Base-by-base conservation (phyloP, 2,113 vertebrate species). In the Lepus americanus region DNA sequence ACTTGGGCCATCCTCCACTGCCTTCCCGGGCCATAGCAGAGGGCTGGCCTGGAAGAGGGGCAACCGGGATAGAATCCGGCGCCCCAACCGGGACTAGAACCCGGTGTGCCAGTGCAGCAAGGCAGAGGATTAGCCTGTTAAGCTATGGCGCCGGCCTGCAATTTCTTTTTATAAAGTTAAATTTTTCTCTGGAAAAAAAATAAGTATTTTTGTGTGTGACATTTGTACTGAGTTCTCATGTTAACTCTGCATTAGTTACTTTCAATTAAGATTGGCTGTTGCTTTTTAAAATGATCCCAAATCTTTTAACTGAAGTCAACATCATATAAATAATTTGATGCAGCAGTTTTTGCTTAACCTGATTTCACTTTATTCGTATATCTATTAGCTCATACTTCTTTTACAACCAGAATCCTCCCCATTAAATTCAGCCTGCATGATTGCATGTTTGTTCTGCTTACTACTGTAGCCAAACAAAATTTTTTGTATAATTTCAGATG, bases 241-340 rank as follows among this genome's bases (percentile, higher is more conserved):
- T 97, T 87, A 91, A 77, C 81, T 67, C 20, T 76, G 78, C 82
- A 82, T 94, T 94, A 91, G 78, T 89, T 96, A 78, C 25, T 87
- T 94, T 96, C 92, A 97, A 22, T 96, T 96, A 94, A 39, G 2
- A 76, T 94, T 96, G 85, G 23, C 78, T 97, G 67, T 89, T 85
- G 39, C 74, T 90, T 89, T 96, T 74, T 27, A 39, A 92, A 95
- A 88, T 80, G 33, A 9, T 11, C 27, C 20, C 9, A 29, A 31
- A 59, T 88, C 29, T 96, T 95, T 82, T 85, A 83, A 87, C 4
- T 59, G 81, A 85, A 94, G 19, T 19, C 16, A 36, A 22, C 2
- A 82, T 53, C 53, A 87, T 80, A 76, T 29, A 92, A 92, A 82
- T 8, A 80, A 92, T 36, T 49, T 82, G 82, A 81, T 66, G 20